Percentiles rank a stretch among this genome's conserved stretches.
phyloP scores from a whole-genome alignment of 2,888 invertebrate genomes.

The Folsomia manolachei region DNA sequence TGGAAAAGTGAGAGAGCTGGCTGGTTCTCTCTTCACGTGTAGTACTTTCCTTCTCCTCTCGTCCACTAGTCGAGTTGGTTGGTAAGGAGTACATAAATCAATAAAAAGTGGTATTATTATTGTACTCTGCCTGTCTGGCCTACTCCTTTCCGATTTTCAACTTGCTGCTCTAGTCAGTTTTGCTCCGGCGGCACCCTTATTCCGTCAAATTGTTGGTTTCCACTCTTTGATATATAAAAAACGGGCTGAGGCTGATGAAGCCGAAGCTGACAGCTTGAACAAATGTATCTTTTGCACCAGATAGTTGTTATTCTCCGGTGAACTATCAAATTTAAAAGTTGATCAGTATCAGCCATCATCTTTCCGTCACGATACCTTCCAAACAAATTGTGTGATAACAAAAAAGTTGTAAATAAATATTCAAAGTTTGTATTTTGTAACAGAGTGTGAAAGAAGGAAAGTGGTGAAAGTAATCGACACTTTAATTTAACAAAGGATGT shows the following conservation, averaged over 20 bases:
- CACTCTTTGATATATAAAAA: not conserved
- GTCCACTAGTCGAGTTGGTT: not conserved
- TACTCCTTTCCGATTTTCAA: no score
- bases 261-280: not conserved
- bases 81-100: conserved; percentile 19
- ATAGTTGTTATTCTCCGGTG: not conserved
- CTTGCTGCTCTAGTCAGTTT: not conserved
- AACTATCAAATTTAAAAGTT: not conserved
- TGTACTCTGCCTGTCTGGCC: conserved; percentile 5
- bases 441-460: no score
- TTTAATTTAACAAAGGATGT: no score
- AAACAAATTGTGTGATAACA: no score
- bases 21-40: not conserved
- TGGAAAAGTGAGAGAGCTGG: not conserved
- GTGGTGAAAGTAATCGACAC: no score
- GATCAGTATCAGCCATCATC: no score
- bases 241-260: not conserved
- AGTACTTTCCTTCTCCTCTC: not conserved
- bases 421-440: no score
- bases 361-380: no score
- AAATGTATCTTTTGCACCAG: not conserved
- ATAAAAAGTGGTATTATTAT: conserved; percentile 10
- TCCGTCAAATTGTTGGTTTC: not conserved
- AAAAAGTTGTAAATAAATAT: no score
- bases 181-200: not conserved